phyloP scores from a whole-genome alignment of 2,888 invertebrate species.

The Leptura quadrifasciata region DNA sequence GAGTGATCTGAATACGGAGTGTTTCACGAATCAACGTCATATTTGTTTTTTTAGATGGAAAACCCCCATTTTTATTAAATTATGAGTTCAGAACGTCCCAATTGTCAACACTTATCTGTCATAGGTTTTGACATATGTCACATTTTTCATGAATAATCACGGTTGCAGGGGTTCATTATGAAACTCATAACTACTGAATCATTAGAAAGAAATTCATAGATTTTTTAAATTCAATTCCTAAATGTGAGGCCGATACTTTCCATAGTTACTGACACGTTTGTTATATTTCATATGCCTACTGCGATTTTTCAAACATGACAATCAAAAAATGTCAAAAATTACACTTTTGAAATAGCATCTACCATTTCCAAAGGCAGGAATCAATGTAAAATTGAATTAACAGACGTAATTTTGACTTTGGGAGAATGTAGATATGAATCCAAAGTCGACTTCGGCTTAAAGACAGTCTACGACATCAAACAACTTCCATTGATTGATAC shows the following conservation, averaged over 20 bases:
- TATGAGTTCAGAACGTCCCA: not conserved
- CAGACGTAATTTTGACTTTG: too few relatives aligned
- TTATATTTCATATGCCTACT: not conserved
- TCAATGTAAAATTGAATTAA: too few relatives aligned
- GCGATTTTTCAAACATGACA: not conserved
- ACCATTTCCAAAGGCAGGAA: too few relatives aligned
- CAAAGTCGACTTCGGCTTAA: too few relatives aligned
- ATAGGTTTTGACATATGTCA: slow-evolving; percentile 1
- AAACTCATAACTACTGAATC: not conserved
- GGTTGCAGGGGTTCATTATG: not conserved
- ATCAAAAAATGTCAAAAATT: not conserved
- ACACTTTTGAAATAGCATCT: too few relatives aligned
- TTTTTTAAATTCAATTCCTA: not conserved
- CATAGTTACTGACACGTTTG: not conserved
- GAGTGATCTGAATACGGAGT: too few relatives aligned
- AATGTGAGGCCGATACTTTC: not conserved
- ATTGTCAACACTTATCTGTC: not conserved
- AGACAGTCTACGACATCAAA: too few relatives aligned
- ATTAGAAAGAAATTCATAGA: not conserved
- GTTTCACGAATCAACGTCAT: too few relatives aligned
- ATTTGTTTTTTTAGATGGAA: too few relatives aligned
- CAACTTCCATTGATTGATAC: too few relatives aligned
- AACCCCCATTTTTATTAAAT: not conserved
- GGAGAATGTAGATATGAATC: too few relatives aligned
- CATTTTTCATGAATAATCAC: not conserved